phyloP scores from a whole-genome alignment of 1,140 invertebrate genomes.

The Oedothorax gibbosus region DNA sequence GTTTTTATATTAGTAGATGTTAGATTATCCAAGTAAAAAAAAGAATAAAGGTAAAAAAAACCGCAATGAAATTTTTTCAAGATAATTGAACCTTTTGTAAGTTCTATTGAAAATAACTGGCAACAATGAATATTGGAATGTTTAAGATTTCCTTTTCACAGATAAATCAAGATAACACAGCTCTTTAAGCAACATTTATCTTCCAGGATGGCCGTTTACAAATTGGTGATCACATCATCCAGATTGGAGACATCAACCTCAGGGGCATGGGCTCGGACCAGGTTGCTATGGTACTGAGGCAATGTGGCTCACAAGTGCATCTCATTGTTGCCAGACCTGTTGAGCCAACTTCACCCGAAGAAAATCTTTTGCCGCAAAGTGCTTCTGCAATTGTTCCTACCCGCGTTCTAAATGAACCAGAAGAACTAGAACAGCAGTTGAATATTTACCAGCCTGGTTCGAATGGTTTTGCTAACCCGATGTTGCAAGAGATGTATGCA shows the following conservation, averaged over 20 bases:
- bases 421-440: constrained; percentile 86
- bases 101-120: too few species aligned
- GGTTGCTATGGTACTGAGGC: constrained; percentile 90
- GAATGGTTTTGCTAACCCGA: constrained; percentile 51
- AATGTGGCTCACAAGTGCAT: constrained; percentile 85
- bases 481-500: constrained; percentile 46
- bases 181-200: not conserved
- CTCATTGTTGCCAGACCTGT: constrained; percentile 89
- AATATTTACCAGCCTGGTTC: constrained; percentile 68
- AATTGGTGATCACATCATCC: constrained; percentile 93
- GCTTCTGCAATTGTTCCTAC: constrained; percentile 85
- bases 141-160: too few species aligned
- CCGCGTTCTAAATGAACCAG: constrained; percentile 84
- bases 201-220: constrained; percentile 84
- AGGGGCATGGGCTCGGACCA: constrained; percentile 93
- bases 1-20: too few species aligned
- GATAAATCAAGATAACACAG: too few species aligned
- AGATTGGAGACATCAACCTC: constrained; percentile 93
- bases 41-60: too few species aligned
- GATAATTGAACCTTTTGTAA: too few species aligned
- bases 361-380: constrained; percentile 76
- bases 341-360: constrained; percentile 77
- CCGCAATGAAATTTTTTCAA: too few species aligned
- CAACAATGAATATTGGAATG: too few species aligned
- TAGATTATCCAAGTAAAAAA: too few species aligned